Evolutionary conservation across 2,888 invertebrate genomes (phyloP).

Genomic region (Eumerus sabulonum): DNA sequence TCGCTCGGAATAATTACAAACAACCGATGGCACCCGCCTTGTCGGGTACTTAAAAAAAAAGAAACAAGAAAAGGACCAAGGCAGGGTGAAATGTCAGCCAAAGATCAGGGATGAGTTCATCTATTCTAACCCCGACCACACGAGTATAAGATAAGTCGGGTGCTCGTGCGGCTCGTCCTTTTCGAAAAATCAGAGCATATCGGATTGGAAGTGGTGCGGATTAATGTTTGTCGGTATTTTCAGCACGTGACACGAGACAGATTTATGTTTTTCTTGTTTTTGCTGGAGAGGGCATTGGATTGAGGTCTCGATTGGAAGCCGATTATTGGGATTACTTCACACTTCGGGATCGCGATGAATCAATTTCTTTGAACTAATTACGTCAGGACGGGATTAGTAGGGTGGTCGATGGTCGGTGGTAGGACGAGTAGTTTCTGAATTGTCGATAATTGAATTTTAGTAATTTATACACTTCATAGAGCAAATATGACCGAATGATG

Average conservation of each 20-base stretch:
- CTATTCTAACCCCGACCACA: conserved; percentile 60
- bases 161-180: conserved; percentile 22
- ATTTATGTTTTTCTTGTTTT: conserved; percentile 60
- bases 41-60: conserved; percentile 34
- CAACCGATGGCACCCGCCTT: conserved; percentile 64
- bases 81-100: conserved; percentile 62
- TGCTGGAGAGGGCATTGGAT: conserved; percentile 37
- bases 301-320: conserved; percentile 54
- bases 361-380: conserved; percentile 67
- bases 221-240: conserved; percentile 66
- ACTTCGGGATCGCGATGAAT: conserved; percentile 64
- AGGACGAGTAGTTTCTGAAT: neutral
- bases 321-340: conserved; percentile 68
- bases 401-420: conserved; percentile 1
- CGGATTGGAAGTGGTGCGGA: conserved; percentile 67
- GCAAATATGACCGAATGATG: conserved; percentile 48
- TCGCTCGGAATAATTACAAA: conserved; percentile 55
- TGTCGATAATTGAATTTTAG: conserved; percentile 39
- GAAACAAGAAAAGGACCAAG: conserved; percentile 18
- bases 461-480: conserved; percentile 38
- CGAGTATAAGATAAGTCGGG: conserved; percentile 23
- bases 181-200: conserved; percentile 62
- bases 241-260: conserved; percentile 65
- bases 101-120: conserved; percentile 65
- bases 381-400: neutral